Percentiles rank a stretch among this genome's conserved stretches.
Conservation (phyloP, 2,888 invertebrate genomes). For the Quadroppia sp. region DNA sequence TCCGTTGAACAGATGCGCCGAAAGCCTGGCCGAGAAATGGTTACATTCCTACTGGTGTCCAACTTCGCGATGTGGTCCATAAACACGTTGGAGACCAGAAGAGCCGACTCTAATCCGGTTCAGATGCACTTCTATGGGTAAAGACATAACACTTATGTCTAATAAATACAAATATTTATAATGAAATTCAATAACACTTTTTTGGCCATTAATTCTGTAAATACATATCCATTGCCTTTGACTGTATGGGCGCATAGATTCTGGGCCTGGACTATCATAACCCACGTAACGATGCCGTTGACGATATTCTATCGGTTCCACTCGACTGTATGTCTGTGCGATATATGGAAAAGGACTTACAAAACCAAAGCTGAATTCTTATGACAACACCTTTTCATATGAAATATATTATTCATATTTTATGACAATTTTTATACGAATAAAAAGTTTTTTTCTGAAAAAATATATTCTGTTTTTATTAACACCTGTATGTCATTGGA, state of each 20-base stretch:
- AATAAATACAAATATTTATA: too few relatives aligned
- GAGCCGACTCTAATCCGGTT: constrained; percentile 84
- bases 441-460: too few relatives aligned
- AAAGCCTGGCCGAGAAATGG: constrained; percentile 88
- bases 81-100: constrained; percentile 82
- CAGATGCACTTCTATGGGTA: constrained; percentile 82
- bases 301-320: constrained; percentile 93
- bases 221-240: too few relatives aligned
- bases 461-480: too few relatives aligned
- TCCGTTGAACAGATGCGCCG: constrained; percentile 63
- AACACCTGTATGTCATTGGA: too few relatives aligned
- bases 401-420: too few relatives aligned
- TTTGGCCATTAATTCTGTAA: too few relatives aligned
- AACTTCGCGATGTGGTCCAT: constrained; percentile 62
- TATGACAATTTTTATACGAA: too few relatives aligned
- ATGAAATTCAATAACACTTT: too few relatives aligned
- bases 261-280: constrained; percentile 94
- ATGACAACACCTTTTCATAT: too few relatives aligned
- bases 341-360: constrained; percentile 93
- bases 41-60: constrained; percentile 69
- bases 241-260: constrained; percentile 52
- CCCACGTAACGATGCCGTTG: constrained; percentile 86
- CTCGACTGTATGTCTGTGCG: constrained; percentile 89
- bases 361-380: constrained; percentile 57
- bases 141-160: neutral